These are phyloP conservation scores for Saimiri boliviensis DNA, from an alignment of 2,113 vertebrate genomes.

Conservation along the genomic window DNA sequence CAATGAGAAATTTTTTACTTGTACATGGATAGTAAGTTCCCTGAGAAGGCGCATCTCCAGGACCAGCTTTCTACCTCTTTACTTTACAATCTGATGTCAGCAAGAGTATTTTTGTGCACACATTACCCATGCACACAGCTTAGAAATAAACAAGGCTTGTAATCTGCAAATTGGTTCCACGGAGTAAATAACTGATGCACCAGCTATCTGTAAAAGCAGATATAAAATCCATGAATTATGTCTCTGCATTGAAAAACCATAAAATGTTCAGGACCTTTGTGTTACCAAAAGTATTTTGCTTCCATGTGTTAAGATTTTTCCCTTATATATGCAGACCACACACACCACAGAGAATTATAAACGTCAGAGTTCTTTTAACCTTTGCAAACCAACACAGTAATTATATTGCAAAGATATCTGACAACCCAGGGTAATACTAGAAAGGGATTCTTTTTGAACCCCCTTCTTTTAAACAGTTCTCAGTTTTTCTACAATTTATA, in stretches of 20 bases:
- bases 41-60: not conserved
- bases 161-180: not conserved
- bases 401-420: slow-evolving; percentile 59
- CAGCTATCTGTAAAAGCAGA: slow-evolving; percentile 42
- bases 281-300: slow-evolving; percentile 36
- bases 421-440: not conserved
- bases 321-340: not conserved
- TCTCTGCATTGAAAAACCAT: not conserved
- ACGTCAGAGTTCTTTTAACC: slow-evolving; percentile 53
- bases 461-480: slow-evolving; percentile 55
- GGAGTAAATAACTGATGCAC: slow-evolving; percentile 29
- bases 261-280: slow-evolving; percentile 25
- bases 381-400: slow-evolving; percentile 62
- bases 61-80: not conserved
- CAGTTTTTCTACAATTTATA: slow-evolving; percentile 54
- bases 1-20: not conserved
- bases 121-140: not conserved
- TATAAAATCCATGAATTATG: slow-evolving; percentile 28
- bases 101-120: not conserved
- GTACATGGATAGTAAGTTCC: not conserved
- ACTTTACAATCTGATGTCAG: not conserved
- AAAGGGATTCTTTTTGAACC: not conserved
- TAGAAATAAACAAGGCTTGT: not conserved
- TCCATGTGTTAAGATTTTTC: not conserved
- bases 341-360: slow-evolving; percentile 21